Percentiles rank a stretch among this genome's conserved stretches.
Conservation (phyloP, 53 echinoderm and acorn worm genomes). For the Luidia sarsii region DNA sequence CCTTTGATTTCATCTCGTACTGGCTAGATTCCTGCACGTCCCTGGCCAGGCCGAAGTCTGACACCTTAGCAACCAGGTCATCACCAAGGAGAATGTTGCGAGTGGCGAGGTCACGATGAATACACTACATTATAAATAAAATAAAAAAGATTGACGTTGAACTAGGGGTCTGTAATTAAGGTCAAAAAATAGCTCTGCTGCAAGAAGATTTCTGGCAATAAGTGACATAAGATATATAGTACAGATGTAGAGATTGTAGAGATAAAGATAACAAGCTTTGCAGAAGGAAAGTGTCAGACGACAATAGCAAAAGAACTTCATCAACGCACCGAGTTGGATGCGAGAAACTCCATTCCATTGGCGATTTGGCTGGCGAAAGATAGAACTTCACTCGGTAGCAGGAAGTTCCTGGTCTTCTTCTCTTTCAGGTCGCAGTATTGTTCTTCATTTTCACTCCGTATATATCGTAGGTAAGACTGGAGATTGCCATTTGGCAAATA, state of each 20-base stretch:
- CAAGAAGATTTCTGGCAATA: not conserved
- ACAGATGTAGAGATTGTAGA: not conserved
- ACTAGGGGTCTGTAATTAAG: too few relatives aligned
- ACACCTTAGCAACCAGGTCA: slow-evolving; percentile 73
- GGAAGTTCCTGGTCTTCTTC: slow-evolving; percentile 64
- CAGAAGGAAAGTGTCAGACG: not conserved
- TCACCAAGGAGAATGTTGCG: slow-evolving; percentile 71
- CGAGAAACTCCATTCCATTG: slow-evolving; percentile 78
- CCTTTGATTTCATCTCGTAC: slow-evolving; percentile 82
- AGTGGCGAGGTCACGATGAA: slow-evolving; percentile 80
- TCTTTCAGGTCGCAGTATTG: slow-evolving; percentile 47
- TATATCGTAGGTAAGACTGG: slow-evolving; percentile 68
- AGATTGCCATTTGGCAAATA: slow-evolving; percentile 84
- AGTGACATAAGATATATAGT: too few relatives aligned
- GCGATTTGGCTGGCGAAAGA: slow-evolving; percentile 77
- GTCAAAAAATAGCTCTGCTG: not conserved
- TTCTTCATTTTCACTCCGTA: slow-evolving; percentile 51
- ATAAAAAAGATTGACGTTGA: not conserved
- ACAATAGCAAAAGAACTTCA: not conserved
- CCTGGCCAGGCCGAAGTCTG: slow-evolving; percentile 80
- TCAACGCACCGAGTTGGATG: slow-evolving; percentile 67
- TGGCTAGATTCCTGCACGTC: slow-evolving; percentile 73
- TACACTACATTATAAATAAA: slow-evolving; percentile 61
- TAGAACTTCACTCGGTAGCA: slow-evolving; percentile 69
- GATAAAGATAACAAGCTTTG: not conserved